Evolutionary conservation across 2,888 invertebrate species (phyloP).

Genomic region (Mystacides longicornis): DNA sequence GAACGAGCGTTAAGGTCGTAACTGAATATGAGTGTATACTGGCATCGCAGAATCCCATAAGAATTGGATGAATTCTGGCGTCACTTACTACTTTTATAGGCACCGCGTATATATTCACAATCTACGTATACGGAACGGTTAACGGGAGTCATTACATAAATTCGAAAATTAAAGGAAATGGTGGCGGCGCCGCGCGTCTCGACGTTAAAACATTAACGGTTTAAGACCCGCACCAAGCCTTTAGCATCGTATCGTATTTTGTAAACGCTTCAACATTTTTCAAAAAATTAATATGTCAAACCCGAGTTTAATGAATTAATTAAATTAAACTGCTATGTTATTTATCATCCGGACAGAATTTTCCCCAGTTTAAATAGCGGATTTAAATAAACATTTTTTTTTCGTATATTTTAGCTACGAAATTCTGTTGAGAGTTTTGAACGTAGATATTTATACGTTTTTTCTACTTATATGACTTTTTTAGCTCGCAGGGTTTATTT

Average conservation of each 20-base stretch:
- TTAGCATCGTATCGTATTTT: constrained; percentile 3
- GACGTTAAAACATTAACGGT: constrained; percentile 15
- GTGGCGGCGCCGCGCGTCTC: constrained; percentile 22
- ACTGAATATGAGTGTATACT: too few relatives aligned
- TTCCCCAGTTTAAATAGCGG: too few relatives aligned
- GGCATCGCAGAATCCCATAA: too few relatives aligned
- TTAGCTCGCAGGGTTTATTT: too few relatives aligned
- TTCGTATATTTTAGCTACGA: neutral
- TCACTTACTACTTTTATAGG: constrained; percentile 18
- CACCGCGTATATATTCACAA: too few relatives aligned
- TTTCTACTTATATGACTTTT: too few relatives aligned
- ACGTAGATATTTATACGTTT: too few relatives aligned
- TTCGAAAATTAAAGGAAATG: constrained; percentile 25
- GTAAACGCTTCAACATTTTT: neutral
- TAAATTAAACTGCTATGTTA: neutral
- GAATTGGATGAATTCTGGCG: neutral
- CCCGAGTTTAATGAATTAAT: neutral
- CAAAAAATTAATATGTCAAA: neutral
- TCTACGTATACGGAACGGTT: constrained; percentile 18
- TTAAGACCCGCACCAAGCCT: too few relatives aligned
- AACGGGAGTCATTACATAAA: constrained; percentile 23
- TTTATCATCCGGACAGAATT: neutral
- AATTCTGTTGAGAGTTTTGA: neutral
- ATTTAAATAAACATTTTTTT: too few relatives aligned
- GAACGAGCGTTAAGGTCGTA: too few relatives aligned